phyloP scores from a whole-genome alignment of 2,113 vertebrate species.

The Hippocampus zosterae region DNA sequence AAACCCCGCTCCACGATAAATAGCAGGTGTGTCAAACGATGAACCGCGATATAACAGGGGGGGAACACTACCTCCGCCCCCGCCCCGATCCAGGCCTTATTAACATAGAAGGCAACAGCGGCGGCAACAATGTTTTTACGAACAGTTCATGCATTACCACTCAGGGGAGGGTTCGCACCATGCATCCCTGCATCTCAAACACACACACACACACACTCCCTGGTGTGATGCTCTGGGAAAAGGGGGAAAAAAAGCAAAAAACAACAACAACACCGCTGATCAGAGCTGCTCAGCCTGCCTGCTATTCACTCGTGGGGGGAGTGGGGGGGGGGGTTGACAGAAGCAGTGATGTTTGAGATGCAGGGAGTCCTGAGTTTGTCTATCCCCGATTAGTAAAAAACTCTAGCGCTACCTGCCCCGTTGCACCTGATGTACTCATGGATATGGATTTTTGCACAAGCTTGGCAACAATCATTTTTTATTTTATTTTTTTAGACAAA shows the following conservation, averaged over 20 bases:
- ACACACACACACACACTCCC: constrained; percentile 60
- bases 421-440: constrained; percentile 43
- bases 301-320: constrained; percentile 35
- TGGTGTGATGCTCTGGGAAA: constrained; percentile 53
- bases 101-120: constrained; percentile 68
- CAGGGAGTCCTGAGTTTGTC: constrained; percentile 58
- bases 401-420: constrained; percentile 35
- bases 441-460: constrained; percentile 45
- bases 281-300: constrained; percentile 61
- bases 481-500: too few species aligned
- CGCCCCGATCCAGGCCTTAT: constrained; percentile 55
- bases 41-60: not conserved
- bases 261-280: constrained; percentile 63
- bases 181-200: constrained; percentile 71
- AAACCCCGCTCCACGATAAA: not conserved
- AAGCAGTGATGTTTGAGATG: constrained; percentile 56
- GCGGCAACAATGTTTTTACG: constrained; percentile 68
- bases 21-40: not conserved
- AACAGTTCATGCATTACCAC: constrained; percentile 75
- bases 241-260: constrained; percentile 23
- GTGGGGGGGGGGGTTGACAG: constrained; percentile 48
- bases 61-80: not conserved
- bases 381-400: constrained; percentile 70
- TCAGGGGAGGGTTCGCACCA: constrained; percentile 68
- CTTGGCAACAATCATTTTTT: constrained; percentile 2